A percentile compares a stretch with the other conserved stretches of the same genome.
Evolutionary conservation across 2,113 vertebrate genomes (phyloP).

Genomic region (Otolemur garnettii): DNA sequence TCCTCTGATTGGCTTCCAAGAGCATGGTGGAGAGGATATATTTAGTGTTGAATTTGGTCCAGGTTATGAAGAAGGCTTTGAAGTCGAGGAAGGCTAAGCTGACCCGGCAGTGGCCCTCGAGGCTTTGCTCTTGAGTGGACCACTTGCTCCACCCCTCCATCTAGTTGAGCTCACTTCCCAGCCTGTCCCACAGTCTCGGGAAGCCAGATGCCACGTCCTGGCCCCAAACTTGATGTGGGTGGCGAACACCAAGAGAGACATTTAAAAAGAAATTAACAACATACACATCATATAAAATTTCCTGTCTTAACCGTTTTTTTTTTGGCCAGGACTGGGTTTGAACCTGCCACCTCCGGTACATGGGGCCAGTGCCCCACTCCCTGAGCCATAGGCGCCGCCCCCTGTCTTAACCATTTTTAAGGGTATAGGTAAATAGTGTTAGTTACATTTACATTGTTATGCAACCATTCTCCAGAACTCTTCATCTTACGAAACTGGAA

Average conservation of each 20-base stretch:
- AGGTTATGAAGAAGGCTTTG: slow-evolving; percentile 8
- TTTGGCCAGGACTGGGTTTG: too few species aligned
- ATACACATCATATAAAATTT: background rate
- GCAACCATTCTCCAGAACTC: background rate
- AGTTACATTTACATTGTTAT: background rate
- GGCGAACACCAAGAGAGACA: background rate
- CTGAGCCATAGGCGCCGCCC: too few species aligned
- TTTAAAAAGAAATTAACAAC: background rate
- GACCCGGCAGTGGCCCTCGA: background rate
- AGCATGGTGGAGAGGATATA: background rate
- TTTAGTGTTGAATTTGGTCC: background rate
- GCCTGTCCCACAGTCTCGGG: background rate
- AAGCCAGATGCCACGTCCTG: background rate
- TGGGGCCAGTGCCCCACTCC: too few species aligned
- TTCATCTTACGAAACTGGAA: background rate
- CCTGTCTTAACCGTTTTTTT: background rate
- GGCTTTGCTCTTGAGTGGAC: background rate
- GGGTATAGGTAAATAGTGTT: background rate
- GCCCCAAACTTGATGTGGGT: background rate
- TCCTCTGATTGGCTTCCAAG: background rate
- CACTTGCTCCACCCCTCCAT: background rate
- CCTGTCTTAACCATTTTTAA: background rate
- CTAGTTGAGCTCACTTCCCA: background rate
- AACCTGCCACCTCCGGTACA: too few species aligned
- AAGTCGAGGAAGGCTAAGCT: slow-evolving; percentile 16